These are phyloP conservation scores for Rhamnusium bicolor DNA, from an alignment of 2,888 invertebrate genomes.

Conservation along the genomic window DNA sequence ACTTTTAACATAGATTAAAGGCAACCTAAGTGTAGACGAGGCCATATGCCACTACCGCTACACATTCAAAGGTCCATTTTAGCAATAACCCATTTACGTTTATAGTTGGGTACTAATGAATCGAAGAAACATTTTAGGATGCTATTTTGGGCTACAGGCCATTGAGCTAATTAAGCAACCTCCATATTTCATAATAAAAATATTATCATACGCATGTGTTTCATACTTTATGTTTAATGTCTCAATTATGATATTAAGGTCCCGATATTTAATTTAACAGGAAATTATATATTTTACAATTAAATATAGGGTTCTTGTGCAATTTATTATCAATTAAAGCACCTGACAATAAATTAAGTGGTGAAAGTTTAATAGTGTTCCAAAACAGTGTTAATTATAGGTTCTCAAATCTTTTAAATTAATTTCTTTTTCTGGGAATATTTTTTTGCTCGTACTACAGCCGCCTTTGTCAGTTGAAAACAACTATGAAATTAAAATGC, in stretches of 20 bases:
- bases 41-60: conserved; percentile 7
- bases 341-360: too few species aligned
- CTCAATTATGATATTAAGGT: not conserved
- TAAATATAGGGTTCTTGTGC: too few species aligned
- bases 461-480: too few species aligned
- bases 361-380: too few species aligned
- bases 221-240: not conserved
- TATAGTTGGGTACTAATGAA: conserved; percentile 24
- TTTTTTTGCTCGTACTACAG: too few species aligned
- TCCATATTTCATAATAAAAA: conserved; percentile 9
- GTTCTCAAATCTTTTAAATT: too few species aligned
- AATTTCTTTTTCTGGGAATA: too few species aligned
- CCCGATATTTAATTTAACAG: not conserved
- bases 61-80: conserved; percentile 24
- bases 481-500: too few species aligned
- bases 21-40: conserved; percentile 3
- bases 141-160: not conserved
- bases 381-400: too few species aligned
- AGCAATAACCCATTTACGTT: conserved; percentile 28
- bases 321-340: too few species aligned
- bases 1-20: conserved; percentile 28
- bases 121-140: conserved; percentile 14
- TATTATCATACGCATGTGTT: not conserved
- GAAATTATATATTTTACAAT: not conserved
- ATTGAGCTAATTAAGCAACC: not conserved